Conservation (phyloP, 2,888 invertebrate genomes). For the Cerceris ruficornis region DNA sequence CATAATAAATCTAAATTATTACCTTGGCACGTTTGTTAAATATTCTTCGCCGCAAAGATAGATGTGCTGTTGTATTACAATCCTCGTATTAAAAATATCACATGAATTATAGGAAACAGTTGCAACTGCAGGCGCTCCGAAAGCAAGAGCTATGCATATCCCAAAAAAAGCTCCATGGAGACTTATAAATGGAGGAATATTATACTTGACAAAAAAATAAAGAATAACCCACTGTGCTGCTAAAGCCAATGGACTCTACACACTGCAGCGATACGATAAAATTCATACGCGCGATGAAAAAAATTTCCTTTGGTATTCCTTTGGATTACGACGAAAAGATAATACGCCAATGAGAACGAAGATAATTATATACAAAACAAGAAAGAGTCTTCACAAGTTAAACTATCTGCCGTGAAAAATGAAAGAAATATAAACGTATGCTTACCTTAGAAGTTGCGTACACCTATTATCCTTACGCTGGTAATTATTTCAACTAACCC, state of each 20-base stretch:
- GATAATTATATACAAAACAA: background rate
- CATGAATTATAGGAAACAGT: slow-evolving; percentile 9
- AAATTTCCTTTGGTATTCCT: slow-evolving; percentile 60
- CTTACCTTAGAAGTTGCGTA: background rate
- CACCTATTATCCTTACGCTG: background rate
- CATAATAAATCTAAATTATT: background rate
- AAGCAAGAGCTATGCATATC: background rate
- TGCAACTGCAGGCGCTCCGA: background rate
- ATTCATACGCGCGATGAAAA: slow-evolving; percentile 32
- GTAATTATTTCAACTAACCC: background rate
- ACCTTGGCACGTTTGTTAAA: background rate
- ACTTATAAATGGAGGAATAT: too few species aligned
- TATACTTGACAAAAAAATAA: background rate
- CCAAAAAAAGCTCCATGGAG: background rate
- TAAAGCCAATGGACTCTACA: slow-evolving; percentile 28
- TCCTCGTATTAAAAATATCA: slow-evolving; percentile 27
- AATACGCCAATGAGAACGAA: background rate
- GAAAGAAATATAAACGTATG: background rate
- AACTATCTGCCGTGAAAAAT: background rate
- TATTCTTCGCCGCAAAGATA: background rate
- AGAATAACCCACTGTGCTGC: slow-evolving; percentile 4
- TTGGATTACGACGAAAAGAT: slow-evolving; percentile 41
- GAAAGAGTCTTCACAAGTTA: background rate
- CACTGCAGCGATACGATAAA: slow-evolving; percentile 19
- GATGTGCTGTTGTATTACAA: background rate